Evolutionary conservation across 2,113 vertebrate genomes (phyloP), one percentile per base, ranked within the genome.

Genomic region (Arvicanthis niloticus): DNA sequence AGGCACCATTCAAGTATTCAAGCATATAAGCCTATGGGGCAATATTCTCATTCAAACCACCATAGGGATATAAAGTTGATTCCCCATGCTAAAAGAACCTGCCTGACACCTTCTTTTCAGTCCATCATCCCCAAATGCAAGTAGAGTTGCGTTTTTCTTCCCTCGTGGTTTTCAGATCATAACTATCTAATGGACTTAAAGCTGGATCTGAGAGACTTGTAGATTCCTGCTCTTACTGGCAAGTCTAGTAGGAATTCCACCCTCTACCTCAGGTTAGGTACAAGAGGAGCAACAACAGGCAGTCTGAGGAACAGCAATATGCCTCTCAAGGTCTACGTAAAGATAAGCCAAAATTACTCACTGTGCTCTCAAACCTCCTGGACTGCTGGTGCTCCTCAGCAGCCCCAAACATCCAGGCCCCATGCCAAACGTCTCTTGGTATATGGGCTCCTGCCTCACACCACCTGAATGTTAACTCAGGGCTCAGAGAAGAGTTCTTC

Each of bases 21-120:
- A 29, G 26, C 37, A 60, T 40, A 60, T 26, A 7, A 60, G 37
- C 13, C 31, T 53, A 10, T 17, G 3, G 48, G 21, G n/a, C 21
- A 8, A 19, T n/a, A 8, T 40, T 40, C 80, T 40, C 22, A 82
- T 60, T 60, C 80, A 82, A 40, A 7, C 22, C 5, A 15, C 21
- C 37, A 40, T 40, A 89, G 73, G 75, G 87, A 93, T 84, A 88
- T 17, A 80, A 31, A 51, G 75, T 60, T 45, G 65, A 88, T 87
- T 93, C 45, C 75, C 92, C 34, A 86, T 56, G 56, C 60, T 53
- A 48, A 78, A 86, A 76, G 45, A 51, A 85, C 42, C 93, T 81
- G 40, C 51, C 26, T 34, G 62, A 48, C n/a, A 93, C 37, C 58
- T 81, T 80, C 84, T 87, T 58, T 67, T 86, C 80, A 76, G 58